Conservation (phyloP, 2,113 vertebrate species). For the Caloenas nicobarica region DNA sequence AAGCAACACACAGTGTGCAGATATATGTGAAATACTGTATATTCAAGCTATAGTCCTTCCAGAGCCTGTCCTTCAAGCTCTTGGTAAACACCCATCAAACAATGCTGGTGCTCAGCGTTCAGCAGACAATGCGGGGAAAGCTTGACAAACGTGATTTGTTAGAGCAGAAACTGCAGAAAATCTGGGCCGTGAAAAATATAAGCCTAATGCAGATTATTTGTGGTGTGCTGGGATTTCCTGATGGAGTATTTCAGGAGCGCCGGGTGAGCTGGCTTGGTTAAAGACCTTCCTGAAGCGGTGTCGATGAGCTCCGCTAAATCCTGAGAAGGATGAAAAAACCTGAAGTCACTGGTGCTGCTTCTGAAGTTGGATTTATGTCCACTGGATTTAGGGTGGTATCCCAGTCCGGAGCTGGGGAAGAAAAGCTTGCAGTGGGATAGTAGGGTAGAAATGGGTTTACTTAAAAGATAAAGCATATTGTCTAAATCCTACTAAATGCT, state of each 20-base stretch:
- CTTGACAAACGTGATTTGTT: slow-evolving; percentile 49
- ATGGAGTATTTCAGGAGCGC: not conserved
- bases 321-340: not conserved
- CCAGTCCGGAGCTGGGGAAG: not conserved
- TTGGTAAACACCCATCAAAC: not conserved
- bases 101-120: not conserved
- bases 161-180: slow-evolving; percentile 21
- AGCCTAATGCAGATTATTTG: slow-evolving; percentile 1
- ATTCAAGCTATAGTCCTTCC: not conserved
- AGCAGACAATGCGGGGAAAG: not conserved
- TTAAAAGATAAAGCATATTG: not conserved
- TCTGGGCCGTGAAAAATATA: not conserved
- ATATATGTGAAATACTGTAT: not conserved
- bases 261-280: not conserved
- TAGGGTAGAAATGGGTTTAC: not conserved
- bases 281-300: not conserved
- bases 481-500: not conserved
- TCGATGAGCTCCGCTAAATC: not conserved
- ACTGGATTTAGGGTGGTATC: not conserved
- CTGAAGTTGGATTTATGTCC: not conserved
- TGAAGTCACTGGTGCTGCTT: not conserved
- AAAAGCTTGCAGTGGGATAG: not conserved
- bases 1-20: not conserved
- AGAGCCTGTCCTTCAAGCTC: not conserved
- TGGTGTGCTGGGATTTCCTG: slow-evolving; percentile 39